phyloP scores from a whole-genome alignment of 2,113 vertebrate genomes.

The Cheilinus undulatus region DNA sequence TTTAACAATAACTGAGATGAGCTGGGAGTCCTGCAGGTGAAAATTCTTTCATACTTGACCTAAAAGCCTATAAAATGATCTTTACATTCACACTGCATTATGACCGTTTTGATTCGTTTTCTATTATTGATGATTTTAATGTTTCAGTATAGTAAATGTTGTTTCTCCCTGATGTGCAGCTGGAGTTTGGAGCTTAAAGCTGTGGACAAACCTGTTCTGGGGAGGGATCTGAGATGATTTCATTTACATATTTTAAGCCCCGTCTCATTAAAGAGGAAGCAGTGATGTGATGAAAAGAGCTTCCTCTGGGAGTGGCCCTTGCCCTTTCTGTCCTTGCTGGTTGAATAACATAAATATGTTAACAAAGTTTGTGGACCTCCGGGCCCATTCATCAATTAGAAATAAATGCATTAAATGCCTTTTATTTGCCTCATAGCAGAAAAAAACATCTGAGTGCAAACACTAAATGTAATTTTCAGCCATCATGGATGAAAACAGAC shows the following conservation, averaged over 20 bases:
- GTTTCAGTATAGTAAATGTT: not conserved
- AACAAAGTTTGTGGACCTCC: not conserved
- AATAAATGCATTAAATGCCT: not conserved
- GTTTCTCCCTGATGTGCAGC: not conserved
- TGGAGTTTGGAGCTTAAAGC: not conserved
- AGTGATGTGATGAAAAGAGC: not conserved
- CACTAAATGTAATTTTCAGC: too few relatives aligned
- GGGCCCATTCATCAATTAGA: not conserved
- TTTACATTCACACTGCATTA: too few relatives aligned
- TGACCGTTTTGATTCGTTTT: too few relatives aligned
- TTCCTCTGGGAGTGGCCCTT: not conserved
- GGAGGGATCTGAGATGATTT: not conserved
- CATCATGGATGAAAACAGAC: too few relatives aligned
- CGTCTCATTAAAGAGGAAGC: not conserved
- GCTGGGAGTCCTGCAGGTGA: too few relatives aligned
- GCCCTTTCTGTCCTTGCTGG: not conserved
- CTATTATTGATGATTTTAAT: not conserved
- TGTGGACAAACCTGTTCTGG: not conserved
- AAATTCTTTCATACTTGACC: too few relatives aligned
- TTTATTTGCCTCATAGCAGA: too few relatives aligned
- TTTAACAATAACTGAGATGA: too few relatives aligned
- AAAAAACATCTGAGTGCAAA: too few relatives aligned
- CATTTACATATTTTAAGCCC: constrained; percentile 5
- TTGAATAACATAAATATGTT: not conserved
- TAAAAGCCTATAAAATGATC: too few relatives aligned